Evolutionary conservation across 2,113 vertebrate genomes (phyloP), one percentile per base, ranked within the genome.

Genomic region (Nothobranchius furzeri): DNA sequence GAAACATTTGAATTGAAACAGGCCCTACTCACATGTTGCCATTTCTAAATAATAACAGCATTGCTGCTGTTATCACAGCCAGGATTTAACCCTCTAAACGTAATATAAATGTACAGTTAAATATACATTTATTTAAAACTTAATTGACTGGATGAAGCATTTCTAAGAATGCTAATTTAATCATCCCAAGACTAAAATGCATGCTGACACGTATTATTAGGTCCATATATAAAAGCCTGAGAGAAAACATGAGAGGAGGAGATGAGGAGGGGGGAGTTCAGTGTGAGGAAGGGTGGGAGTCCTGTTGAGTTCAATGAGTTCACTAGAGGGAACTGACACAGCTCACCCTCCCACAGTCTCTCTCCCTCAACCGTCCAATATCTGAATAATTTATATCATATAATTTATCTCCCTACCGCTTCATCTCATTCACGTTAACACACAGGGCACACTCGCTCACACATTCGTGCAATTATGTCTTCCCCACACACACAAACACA

Each of bases 371-470:
- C 66, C 62, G 40, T 13, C 45, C 72, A 30, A 10, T 48, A 76
- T 73, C 73, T 89, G 78, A 91, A 91, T 90, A 86, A 90, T 91
- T 90, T 73, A 90, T 87, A 75, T 78, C 78, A 74, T 81, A 87
- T 91, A 88, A 90, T 89, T 85, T 87, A 79, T 88, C 85, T 87
- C 63, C 62, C 78, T 64, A 68, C 66, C 70, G 79, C 67, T 77
- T 76, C 40, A 64, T 77, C 81, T 67, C 83, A 68, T 70, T 65
- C 76, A 37, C 73, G 10, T 72, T 50, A 61, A 42, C 66, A 61
- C 76, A 71, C 14, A 40, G 56, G 54, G 55, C 43, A 24, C 48
- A 52, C 70, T 2, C n/a, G 2, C 66, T 51, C 72, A 48, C 45
- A 60, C 71, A 58, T 15, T 57, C 67, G 36, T 51, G 63, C 82